Evolutionary conservation across 1,140 invertebrate genomes (phyloP), one percentile per base, ranked within the genome.

Genomic region (Nautilus pompilius): DNA sequence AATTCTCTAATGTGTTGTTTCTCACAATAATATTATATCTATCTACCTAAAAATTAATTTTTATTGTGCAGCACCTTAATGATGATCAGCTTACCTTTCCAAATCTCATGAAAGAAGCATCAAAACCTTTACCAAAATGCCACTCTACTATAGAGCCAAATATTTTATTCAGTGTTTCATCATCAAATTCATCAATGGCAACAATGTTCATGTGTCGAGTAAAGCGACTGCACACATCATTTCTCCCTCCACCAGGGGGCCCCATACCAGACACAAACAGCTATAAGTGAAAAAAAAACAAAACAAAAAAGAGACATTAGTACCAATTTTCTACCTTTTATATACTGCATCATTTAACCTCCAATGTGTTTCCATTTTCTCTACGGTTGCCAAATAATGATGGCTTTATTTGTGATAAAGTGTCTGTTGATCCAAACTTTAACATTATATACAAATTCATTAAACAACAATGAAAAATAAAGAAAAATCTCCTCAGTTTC

Each of bases 11-110:
- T n/a, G 8, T 13, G 8, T 41, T 13, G 36, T 8, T n/a, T n/a
- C 8, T 41, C n/a, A n/a, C 0, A n/a, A 8, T n/a, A 13, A n/a
- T n/a, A n/a, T n/a, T n/a, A n/a, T n/a, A n/a, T n/a, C n/a, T n/a
- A n/a, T 15, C n/a, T 41, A 1, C 36, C n/a, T 41, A n/a, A 41
- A 41, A 15, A 41, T 1, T 41, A 41, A 41, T n/a, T n/a, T 13
- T n/a, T 15, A n/a, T 41, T 41, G 1, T n/a, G n/a, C 13, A 41
- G n/a, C 13, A n/a, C 13, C 1, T 13, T 0, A 53, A 53, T 10
- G 29, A 22, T 28, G 29, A 53, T 28, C 48, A 8, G 6, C 66
- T 58, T 80, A 90, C 90, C 84, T 91, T 91, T 49, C 88, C 87
- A 60, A 90, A 79, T 65, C 90, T 84, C 6, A 85, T 79, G 60